Evolutionary conservation across 2,113 vertebrate species (phyloP).

Genomic region (Cisticola juncidis): DNA sequence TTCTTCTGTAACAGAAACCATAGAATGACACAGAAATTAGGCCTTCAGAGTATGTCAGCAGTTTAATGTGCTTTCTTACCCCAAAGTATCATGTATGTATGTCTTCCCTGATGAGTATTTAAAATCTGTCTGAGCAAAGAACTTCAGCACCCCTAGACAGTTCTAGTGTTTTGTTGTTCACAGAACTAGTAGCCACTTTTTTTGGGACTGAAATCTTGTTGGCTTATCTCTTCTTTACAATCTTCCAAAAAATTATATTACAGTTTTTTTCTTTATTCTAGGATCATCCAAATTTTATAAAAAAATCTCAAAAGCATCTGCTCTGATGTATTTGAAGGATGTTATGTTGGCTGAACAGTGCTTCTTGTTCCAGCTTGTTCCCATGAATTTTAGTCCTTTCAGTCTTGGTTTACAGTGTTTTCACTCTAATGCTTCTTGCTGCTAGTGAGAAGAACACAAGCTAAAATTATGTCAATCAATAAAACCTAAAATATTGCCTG

Average conservation of each 20-base stretch:
- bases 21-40: not conserved
- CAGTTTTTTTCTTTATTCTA: not conserved
- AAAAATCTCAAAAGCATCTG: not conserved
- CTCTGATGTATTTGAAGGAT: not conserved
- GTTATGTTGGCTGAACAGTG: not conserved
- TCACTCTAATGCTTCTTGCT: not conserved
- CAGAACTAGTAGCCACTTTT: not conserved
- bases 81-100: not conserved
- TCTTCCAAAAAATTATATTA: not conserved
- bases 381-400: not conserved
- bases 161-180: not conserved
- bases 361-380: not conserved
- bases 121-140: not conserved
- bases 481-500: not conserved
- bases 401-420: not conserved
- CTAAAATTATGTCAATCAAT: not conserved
- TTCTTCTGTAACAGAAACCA: not conserved
- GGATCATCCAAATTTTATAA: not conserved
- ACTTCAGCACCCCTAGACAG: not conserved
- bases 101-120: not conserved
- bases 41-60: not conserved
- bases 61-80: not conserved
- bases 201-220: not conserved
- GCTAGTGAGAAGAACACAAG: not conserved
- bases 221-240: not conserved